phyloP scores from a whole-genome alignment of 2,113 vertebrate species.

The Gymnorhina tibicen region DNA sequence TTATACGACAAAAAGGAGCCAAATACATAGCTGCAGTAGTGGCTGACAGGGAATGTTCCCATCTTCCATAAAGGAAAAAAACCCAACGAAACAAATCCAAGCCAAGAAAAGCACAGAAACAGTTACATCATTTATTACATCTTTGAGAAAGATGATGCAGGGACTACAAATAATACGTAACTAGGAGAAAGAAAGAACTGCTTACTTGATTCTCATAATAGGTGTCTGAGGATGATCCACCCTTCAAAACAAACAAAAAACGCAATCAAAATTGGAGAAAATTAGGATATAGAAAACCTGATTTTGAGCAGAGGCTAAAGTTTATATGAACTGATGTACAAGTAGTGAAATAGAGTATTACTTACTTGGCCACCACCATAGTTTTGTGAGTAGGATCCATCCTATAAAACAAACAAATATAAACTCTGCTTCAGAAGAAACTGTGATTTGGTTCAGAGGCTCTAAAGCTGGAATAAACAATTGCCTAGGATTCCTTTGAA shows the following conservation, averaged over 20 bases:
- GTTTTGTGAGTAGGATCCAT: slow-evolving; percentile 8
- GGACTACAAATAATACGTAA: neutral
- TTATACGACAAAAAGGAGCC: neutral
- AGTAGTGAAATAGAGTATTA: neutral
- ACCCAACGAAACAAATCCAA: neutral
- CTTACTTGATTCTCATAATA: slow-evolving; percentile 30
- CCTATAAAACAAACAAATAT: neutral
- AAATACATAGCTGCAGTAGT: neutral
- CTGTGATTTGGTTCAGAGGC: neutral
- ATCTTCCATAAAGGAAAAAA: neutral
- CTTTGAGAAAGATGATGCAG: neutral
- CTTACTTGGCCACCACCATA: slow-evolving; percentile 9
- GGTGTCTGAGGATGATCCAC: neutral
- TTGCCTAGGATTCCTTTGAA: neutral
- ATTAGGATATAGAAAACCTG: neutral
- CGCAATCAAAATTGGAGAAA: neutral
- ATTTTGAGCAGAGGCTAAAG: neutral
- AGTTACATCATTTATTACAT: too few species aligned
- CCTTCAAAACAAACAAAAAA: slow-evolving; percentile 7
- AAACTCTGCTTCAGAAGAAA: neutral
- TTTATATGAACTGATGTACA: neutral
- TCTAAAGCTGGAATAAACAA: neutral
- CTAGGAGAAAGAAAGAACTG: neutral
- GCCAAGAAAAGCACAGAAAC: neutral
- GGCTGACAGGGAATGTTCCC: neutral